Evolutionary conservation across 2,113 vertebrate genomes (phyloP), one percentile per base, ranked within the genome.

Genomic region (Daboia siamensis): DNA sequence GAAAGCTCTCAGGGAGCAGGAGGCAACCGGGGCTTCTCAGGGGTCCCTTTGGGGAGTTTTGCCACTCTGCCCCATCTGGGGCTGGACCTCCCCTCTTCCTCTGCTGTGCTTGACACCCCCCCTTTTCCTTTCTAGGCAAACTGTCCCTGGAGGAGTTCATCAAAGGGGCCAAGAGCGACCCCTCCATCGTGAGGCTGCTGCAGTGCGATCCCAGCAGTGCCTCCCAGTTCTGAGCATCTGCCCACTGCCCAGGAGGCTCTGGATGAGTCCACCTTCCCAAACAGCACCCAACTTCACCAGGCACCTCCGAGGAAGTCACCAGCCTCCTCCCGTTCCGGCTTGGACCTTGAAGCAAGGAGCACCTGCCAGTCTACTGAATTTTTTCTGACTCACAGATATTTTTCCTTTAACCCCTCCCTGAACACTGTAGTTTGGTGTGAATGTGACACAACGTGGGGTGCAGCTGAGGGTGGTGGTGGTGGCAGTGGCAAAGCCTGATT

Each of bases 141-240:
- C 96, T 99, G 69, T 99, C 99, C 13, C 97, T 99, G 97, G 99
- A 99, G 97, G 99, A 99, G 96, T 99, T 99, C 96, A 99, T 99
- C 98, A 98, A 98, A 97, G 99, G 99, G 94, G 99, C 99, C 98
- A 99, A 99, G 98, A 99, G 99, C 23, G 99, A 99, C 97, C 99
- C 99, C 1, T 99, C 99, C 96, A 99, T 99, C 84, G 99, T 99
- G 92, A 98, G 99, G 95, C 98, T 99, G 98, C 98, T 99, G 96
- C 99, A 99, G 98, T 99, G 99, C 0, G 99, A 99, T 98, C 99
- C 99, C 95, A 99, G 99, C 97, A 98, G 99, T 7, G 98, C 99
- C 93, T 98, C 97, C 20, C 99, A 99, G 98, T 99, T 99, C 98
- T 99, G 97, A 99, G 96, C 91, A 87, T 91, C 48, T 61, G 87